Percentiles rank a stretch among this genome's conserved stretches.
These are phyloP conservation scores for Tachina lurida DNA, from an alignment of 2,888 invertebrate species.

Conservation along the genomic window DNA sequence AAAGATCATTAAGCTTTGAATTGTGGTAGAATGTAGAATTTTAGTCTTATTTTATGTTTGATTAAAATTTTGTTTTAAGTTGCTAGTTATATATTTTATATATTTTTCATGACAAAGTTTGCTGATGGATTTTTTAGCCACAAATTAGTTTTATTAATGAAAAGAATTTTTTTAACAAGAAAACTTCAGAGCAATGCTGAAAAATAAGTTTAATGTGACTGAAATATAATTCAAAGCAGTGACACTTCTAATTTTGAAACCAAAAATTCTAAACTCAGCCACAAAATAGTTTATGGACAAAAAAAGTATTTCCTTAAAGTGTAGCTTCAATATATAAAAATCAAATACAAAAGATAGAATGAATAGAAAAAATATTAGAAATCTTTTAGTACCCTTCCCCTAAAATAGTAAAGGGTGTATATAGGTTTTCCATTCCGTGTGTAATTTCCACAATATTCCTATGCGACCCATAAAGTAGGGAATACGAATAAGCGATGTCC, in stretches of 20 bases:
- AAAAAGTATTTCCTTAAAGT: too few relatives aligned
- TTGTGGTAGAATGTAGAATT: conserved; percentile 57
- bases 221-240: neutral
- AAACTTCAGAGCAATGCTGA: neutral
- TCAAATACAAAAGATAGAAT: too few relatives aligned
- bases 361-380: too few relatives aligned
- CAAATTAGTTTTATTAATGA: conserved; percentile 40
- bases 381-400: too few relatives aligned
- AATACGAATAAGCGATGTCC: too few relatives aligned
- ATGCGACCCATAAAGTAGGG: too few relatives aligned
- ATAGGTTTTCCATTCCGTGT: too few relatives aligned
- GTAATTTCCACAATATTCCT: too few relatives aligned
- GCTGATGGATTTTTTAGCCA: conserved; percentile 50
- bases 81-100: neutral
- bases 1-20: conserved; percentile 68
- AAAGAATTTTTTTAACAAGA: neutral
- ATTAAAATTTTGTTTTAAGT: neutral
- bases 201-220: conserved; percentile 15
- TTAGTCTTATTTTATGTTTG: conserved; percentile 27
- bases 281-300: too few relatives aligned
- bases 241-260: neutral
- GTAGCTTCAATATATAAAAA: too few relatives aligned
- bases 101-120: conserved; percentile 39
- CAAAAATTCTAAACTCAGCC: too few relatives aligned
- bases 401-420: too few relatives aligned